Evolutionary conservation across 2,113 vertebrate genomes (phyloP), one percentile per base, ranked within the genome.

Genomic region (Naja naja): DNA sequence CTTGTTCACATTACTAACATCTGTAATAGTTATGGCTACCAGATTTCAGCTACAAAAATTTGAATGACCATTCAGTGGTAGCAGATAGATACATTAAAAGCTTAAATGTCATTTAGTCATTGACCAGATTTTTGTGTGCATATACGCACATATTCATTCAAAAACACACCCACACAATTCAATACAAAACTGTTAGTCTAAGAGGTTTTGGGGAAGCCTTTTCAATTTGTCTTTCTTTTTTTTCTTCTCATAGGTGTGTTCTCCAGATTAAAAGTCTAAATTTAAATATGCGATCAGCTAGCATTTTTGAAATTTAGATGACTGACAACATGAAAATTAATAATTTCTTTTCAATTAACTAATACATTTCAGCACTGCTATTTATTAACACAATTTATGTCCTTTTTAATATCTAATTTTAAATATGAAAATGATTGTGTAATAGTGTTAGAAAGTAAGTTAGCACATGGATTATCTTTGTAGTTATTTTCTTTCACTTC

Each of bases 231-330:
- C 43, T 81, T 81, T 20, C 2, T 43, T 81, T 96, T 95, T 94
- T 95, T 56, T 56, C 54, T 54, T 86, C 27, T 96, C 94, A 93
- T 92, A 96, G 10, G 47, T 87, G 43, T 96, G 11, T 9, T 95
- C 94, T 96, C 95, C 95, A 95, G 95, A 97, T 96, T 96, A 58
- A 90, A 93, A 94, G 30, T 3, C 91, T 86, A 45, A 95, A 91
- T 93, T 95, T 93, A 96, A 94, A 90, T 93, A 88, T 52, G 89
- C 92, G 94, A 96, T 97, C 96, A 95, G 95, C 96, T 96, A 94
- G 91, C 96, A 95, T 96, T 94, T 94, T 90, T 49, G 7, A 88
- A 88, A 94, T 86, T 94, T 91, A 95, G 90, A 87, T 93, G 58
- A 88, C 94, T 92, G 14, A 95, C 94, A 87, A 93, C 12, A 25